These are phyloP conservation scores for Drosophila pseudoobscura DNA, from an alignment of 1,140 invertebrate species.

Conservation along the genomic window DNA sequence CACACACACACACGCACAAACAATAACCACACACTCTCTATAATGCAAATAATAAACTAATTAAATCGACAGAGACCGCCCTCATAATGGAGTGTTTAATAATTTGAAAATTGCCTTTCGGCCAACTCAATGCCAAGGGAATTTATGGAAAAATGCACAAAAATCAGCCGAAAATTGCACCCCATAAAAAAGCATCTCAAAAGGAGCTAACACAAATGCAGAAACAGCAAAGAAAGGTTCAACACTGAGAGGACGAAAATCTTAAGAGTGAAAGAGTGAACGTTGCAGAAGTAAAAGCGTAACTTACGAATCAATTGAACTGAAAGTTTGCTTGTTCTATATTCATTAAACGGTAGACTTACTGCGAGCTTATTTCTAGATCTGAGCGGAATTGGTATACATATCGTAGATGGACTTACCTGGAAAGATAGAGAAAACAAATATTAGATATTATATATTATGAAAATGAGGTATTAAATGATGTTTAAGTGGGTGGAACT, in stretches of 20 bases:
- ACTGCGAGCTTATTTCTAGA: conserved; percentile 62
- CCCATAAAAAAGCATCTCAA: conserved; percentile 18
- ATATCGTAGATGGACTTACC: conserved; percentile 50
- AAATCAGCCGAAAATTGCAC: conserved; percentile 4
- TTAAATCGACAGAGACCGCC: conserved; percentile 69
- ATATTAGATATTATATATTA: conserved; percentile 7
- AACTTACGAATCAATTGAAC: not conserved
- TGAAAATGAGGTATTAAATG: not conserved
- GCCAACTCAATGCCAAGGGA: conserved; percentile 7
- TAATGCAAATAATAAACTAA: conserved; percentile 73
- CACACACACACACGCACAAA: conserved; percentile 5
- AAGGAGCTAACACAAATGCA: conserved; percentile 9
- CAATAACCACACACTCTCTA: conserved; percentile 8
- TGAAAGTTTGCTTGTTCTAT: conserved; percentile 2
- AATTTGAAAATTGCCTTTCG: conserved; percentile 45
- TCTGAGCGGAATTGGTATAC: not conserved
- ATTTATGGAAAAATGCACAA: conserved; percentile 10
- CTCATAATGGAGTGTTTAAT: conserved; percentile 54
- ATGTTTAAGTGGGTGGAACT: not conserved
- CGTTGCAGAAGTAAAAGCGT: conserved; percentile 11
- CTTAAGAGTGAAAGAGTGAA: conserved; percentile 13
- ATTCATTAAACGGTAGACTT: conserved; percentile 62
- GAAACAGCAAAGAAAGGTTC: conserved; percentile 1
- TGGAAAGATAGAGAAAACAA: conserved; percentile 34
- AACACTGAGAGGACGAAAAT: conserved; percentile 8